Conservation (phyloP, 2,888 invertebrate genomes). For the Sarcophaga caerulescens region DNA sequence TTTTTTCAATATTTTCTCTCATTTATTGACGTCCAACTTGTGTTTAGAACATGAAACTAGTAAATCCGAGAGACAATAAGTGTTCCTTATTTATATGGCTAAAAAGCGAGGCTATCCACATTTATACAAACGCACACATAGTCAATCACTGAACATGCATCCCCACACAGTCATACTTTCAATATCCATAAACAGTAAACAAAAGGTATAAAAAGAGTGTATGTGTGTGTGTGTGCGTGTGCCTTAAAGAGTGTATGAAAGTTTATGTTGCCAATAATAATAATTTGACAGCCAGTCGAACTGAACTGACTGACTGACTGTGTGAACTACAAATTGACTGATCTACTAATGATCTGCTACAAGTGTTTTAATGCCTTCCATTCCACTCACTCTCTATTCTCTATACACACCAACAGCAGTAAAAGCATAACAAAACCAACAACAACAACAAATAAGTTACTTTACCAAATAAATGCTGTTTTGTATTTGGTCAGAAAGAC, state of each 20-base stretch:
- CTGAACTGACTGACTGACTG: constrained; percentile 36
- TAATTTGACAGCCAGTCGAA: constrained; percentile 44
- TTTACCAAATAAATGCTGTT: constrained; percentile 12
- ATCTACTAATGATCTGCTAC: constrained; percentile 45
- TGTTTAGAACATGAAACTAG: constrained; percentile 77
- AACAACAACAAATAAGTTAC: constrained; percentile 6
- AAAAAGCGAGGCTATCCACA: constrained; percentile 79
- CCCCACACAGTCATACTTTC: background rate
- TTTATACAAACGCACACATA: background rate
- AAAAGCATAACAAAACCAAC: background rate
- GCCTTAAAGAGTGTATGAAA: constrained; percentile 3
- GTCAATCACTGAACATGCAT: background rate
- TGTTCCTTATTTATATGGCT: constrained; percentile 81
- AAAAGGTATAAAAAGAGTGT: background rate
- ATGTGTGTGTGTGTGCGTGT: constrained; percentile 9
- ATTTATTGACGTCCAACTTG: constrained; percentile 68
- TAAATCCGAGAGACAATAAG: constrained; percentile 74
- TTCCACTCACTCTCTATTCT: constrained; percentile 3
- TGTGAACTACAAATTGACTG: constrained; percentile 21
- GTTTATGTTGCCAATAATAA: constrained; percentile 21
- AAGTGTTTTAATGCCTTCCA: constrained; percentile 25
- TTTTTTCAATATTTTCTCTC: background rate
- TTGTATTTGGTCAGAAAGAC: constrained; percentile 6
- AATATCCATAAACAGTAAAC: constrained; percentile 43
- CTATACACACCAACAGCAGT: constrained; percentile 1